phyloP scores from a whole-genome alignment of 2,888 invertebrate genomes.

The Tethea ocularis region DNA sequence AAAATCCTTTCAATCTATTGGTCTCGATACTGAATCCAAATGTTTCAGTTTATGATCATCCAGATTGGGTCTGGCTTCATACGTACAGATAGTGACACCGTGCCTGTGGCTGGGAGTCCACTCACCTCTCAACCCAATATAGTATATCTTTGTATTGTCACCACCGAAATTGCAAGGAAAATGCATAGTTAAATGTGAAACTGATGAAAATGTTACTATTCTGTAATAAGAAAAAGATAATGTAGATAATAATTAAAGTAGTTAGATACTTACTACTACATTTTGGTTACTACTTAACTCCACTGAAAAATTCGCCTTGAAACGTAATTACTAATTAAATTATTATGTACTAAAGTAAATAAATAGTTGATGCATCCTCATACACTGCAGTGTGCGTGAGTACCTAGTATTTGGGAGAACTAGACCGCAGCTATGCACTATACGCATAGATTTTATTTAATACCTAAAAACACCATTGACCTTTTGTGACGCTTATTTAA shows the following conservation, averaged over 20 bases:
- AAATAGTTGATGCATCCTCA: too few species aligned
- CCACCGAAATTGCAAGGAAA: slow-evolving; percentile 95
- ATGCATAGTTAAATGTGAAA: slow-evolving; percentile 94
- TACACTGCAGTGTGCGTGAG: too few species aligned
- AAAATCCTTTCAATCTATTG: slow-evolving; percentile 70
- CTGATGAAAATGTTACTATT: slow-evolving; percentile 95
- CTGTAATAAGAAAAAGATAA: slow-evolving; percentile 74
- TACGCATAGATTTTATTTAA: too few species aligned
- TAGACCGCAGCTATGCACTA: too few species aligned
- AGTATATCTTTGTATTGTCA: slow-evolving; percentile 93
- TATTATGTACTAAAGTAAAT: too few species aligned
- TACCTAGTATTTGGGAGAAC: too few species aligned
- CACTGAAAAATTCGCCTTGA: too few species aligned
- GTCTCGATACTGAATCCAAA: slow-evolving; percentile 84
- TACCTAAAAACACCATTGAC: too few species aligned
- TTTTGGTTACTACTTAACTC: too few species aligned
- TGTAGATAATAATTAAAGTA: not conserved
- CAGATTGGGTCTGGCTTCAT: slow-evolving; percentile 93
- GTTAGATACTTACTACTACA: too few species aligned
- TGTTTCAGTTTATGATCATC: slow-evolving; percentile 91
- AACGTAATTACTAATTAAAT: too few species aligned
- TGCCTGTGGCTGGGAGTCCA: slow-evolving; percentile 93
- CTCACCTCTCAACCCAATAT: slow-evolving; percentile 98
- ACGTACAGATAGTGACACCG: slow-evolving; percentile 95
- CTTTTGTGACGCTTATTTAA: too few species aligned